Evolutionary conservation across 1,140 invertebrate genomes (phyloP), one percentile per base, ranked within the genome.

Genomic region (Aphelenchoides fujianensis): DNA sequence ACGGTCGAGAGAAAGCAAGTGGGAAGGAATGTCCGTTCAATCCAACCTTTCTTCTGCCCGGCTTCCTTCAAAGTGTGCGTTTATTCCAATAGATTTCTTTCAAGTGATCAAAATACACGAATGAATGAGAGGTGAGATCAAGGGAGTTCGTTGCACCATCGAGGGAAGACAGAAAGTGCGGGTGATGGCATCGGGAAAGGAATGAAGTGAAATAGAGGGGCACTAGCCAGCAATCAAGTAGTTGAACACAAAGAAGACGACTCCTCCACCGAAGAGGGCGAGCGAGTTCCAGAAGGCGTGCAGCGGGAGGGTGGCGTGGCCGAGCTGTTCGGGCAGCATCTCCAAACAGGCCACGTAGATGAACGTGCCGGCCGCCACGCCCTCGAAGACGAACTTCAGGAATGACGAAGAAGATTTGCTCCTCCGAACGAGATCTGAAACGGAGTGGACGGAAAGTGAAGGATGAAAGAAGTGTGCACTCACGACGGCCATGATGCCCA

Each of bases 291-390:
- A 32, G 9, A 79, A 52, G 28, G 37, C 74, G 16, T 53, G 31
- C 61, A 12, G 71, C 31, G 27, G 62, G 37, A 12, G 34, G 12
- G 69, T 27, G 63, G 75, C 28, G 67, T 79, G 69, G 0, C 32
- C 68, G 67, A 85, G 77, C 71, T 87, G 85, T 27, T 69, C 69
- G 7, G 84, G 80, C 32, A 86, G 77, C 52, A 86, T 77, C 69
- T 86, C 85, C 19, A 85, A 74, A 64, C 86, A 86, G 1, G 82
- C 84, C 3, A 87, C 85, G 71, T 86, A 84, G 12, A 86, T 70
- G 72, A 86, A 86, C 12, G 82, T 86, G 16, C 85, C 86, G 19
- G 85, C 79, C 2, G 86, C 85, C 28, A 86, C 54, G 2, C 81
- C 85, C 76, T 86, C 86, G 3, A 86, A 72, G 28, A 85, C 68